phyloP scores from a whole-genome alignment of 2,888 invertebrate genomes.

The Achlya flavicornis region DNA sequence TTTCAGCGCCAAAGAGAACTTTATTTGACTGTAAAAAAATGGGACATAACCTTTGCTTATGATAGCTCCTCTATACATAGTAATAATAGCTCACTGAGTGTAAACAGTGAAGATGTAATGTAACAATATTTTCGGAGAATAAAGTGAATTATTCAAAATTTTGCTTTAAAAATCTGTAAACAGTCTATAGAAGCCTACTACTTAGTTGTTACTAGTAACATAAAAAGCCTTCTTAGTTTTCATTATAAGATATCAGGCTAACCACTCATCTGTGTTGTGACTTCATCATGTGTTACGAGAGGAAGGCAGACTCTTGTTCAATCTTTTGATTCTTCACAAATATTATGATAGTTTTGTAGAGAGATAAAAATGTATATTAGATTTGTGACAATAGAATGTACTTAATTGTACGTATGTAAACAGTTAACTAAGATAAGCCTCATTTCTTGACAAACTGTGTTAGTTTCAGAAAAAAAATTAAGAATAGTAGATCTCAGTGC shows the following conservation, averaged over 20 bases:
- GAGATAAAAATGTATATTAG: constrained; percentile 13
- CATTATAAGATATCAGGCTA: background rate
- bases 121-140: background rate
- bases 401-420: background rate
- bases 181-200: too few relatives aligned
- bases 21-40: too few relatives aligned
- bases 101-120: too few relatives aligned
- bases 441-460: background rate
- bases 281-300: constrained; percentile 7
- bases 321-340: constrained; percentile 16
- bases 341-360: constrained; percentile 12
- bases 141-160: background rate
- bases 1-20: too few relatives aligned
- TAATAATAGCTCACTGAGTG: too few relatives aligned
- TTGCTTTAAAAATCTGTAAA: too few relatives aligned
- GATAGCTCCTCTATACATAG: too few relatives aligned
- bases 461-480: background rate
- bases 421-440: background rate
- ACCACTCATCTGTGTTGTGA: background rate
- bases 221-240: too few relatives aligned
- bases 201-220: too few relatives aligned
- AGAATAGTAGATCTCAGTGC: too few relatives aligned
- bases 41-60: too few relatives aligned
- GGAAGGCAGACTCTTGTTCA: constrained; percentile 9
- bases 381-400: constrained; percentile 4